Conservation (phyloP, 2,888 invertebrate genomes). For the Stomorhina lunata region DNA sequence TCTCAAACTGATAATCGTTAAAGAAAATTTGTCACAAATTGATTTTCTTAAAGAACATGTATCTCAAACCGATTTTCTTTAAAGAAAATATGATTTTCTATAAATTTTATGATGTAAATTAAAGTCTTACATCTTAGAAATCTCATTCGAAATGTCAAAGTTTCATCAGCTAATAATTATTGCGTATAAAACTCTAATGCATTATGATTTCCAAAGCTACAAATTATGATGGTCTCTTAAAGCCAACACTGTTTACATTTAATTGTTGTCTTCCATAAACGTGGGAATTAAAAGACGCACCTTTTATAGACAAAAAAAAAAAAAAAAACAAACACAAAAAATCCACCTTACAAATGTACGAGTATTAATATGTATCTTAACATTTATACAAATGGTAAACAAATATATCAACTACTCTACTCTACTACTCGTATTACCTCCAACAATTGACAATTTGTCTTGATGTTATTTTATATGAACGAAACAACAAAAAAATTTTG, state of each 20-base stretch:
- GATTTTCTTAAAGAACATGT: no score
- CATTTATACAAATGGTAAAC: no score
- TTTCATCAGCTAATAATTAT: no score
- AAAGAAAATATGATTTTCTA: no score
- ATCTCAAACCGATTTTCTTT: no score
- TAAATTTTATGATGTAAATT: no score
- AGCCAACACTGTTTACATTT: background rate
- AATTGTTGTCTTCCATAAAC: slow-evolving; percentile 20
- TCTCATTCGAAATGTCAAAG: no score
- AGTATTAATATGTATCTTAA: no score
- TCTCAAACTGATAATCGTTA: no score
- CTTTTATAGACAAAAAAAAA: slow-evolving; percentile 19
- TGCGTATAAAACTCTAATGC: background rate
- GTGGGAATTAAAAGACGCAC: slow-evolving; percentile 55
- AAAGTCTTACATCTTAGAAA: no score
- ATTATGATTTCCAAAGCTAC: background rate
- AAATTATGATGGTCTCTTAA: background rate
- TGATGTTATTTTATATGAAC: background rate
- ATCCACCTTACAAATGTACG: slow-evolving; percentile 9
- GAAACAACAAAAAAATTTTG: background rate
- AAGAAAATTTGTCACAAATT: no score
- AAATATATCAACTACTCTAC: no score
- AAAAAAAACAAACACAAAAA: background rate
- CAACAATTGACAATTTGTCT: background rate
- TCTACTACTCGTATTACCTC: slow-evolving; percentile 16